Base-by-base conservation (phyloP, 2,888 invertebrate genomes). In the Myathropa florea region DNA sequence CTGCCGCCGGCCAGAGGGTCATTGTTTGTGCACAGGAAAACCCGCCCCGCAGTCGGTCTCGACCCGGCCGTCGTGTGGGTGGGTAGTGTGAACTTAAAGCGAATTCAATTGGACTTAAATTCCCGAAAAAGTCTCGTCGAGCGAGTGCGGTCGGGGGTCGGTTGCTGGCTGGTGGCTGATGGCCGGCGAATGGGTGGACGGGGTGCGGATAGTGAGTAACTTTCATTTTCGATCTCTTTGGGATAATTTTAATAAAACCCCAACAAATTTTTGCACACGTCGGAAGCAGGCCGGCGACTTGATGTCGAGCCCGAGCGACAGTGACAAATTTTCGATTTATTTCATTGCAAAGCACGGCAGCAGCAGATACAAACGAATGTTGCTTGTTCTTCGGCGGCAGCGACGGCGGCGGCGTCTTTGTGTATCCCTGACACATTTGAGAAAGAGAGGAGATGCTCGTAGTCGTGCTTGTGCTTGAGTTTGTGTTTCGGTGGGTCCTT, bases 241-340 rank as follows among this genome's bases (percentile, higher is more conserved):
- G 75, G 83, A 83, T 83, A 79, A 87, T 87, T 87, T 83, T 83
- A 87, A 87, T 83, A 87, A 87, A 83, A 87, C 72, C 78, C 85
- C 86, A 75, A 83, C 71, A 70, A 85, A 87, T 83, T 79, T 87
- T 84, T 84, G 83, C 83, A 78, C 78, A 89, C 88, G 88, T 89
- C 89, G 89, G 89, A 89, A 89, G 73, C 89, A 85, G 88, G 83
- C 67, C 87, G 89, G 89, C 89, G 89, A 88, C 89, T 89, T 88
- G 89, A 89, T 89, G 89, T 89, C 89, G 89, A 89, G 88, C 88
- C 81, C 88, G 82, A 46, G 87, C 88, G 89, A 89, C 89, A 89
- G 88, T 89, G 89, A 89, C 89, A 89, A 89, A 89, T 89, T 88
- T 88, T 85, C 89, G 88, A 89, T 89, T 89, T 89, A 89, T 89